Conservation (phyloP, 1,140 invertebrate species). For the Ceratosolen fusciceps region DNA sequence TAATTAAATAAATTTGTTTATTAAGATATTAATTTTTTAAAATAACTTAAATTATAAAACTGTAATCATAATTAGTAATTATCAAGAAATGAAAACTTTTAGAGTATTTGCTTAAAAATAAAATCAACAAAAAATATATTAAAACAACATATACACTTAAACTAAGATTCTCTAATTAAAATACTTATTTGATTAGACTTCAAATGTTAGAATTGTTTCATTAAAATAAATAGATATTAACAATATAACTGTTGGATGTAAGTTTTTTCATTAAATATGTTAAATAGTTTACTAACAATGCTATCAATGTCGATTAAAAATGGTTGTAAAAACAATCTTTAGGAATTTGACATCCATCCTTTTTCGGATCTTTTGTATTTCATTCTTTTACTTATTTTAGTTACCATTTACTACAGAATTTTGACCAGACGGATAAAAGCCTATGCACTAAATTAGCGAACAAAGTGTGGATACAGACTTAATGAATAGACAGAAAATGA, state of each 20-base stretch:
- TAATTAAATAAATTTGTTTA: too few relatives aligned
- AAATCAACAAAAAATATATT: too few relatives aligned
- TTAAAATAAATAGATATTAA: background rate
- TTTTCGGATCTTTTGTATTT: constrained; percentile 43
- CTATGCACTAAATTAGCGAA: constrained; percentile 51
- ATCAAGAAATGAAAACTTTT: too few relatives aligned
- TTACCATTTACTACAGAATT: constrained; percentile 50
- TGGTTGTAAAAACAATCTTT: constrained; percentile 36
- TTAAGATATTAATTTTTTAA: too few relatives aligned
- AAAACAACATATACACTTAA: too few relatives aligned
- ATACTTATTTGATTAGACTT: too few relatives aligned
- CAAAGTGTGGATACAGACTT: constrained; percentile 52
- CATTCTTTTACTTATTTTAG: background rate
- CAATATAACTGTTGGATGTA: constrained; percentile 29
- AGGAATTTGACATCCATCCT: background rate
- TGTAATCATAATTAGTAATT: too few relatives aligned
- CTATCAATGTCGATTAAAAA: constrained; percentile 49
- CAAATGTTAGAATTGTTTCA: too few relatives aligned
- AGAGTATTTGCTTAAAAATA: too few relatives aligned
- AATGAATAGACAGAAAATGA: constrained; percentile 17
- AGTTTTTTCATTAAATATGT: constrained; percentile 32
- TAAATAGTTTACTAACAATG: constrained; percentile 41
- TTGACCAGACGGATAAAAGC: constrained; percentile 56
- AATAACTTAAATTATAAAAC: too few relatives aligned
- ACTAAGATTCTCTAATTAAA: too few relatives aligned